Evolutionary conservation across 2,888 invertebrate genomes (phyloP), one percentile per base, ranked within the genome.

Genomic region (Lathronympha strigana): DNA sequence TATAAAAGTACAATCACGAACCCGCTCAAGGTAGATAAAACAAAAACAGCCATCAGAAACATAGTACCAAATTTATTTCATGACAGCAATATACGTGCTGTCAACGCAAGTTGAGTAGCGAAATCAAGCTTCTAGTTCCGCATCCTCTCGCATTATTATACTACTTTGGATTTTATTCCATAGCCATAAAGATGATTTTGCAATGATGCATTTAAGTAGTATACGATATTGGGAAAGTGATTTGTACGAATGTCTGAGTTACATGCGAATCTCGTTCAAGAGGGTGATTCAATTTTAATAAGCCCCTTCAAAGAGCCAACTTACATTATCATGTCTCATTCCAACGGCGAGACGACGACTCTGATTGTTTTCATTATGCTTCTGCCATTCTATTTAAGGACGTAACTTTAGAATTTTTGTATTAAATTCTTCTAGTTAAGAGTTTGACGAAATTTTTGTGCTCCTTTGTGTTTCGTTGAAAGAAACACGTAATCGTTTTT

Each of bases 241-340:
- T 47, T 72, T 75, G 72, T 67, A 72, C 73, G 72, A 78, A 75
- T 76, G 69, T 60, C 72, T 71, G 69, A 78, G 77, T 78, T 79
- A 77, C 77, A 77, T 76, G 74, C 73, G 73, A 69, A 75, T 76
- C 75, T 76, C 80, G 76, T 78, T 82, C 77, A 74, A 77, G 76
- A 72, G 77, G 80, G 78, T 76, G 74, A 82, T 83, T 79, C 76
- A 82, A 83, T 80, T 83, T 81, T 83, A 83, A 83, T 81, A 83
- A 82, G 82, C 77, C 70, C 63, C 73, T 67, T 79, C 74, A 76
- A 78, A 80, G 80, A 74, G 77, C 74, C 77, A 76, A 81, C 79
- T 81, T 83, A 81, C 80, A 83, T 82, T 77, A 81, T 77, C 79
- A 82, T 83, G 75, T 79, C 77, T 75, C 81, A 76, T 80, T 79